Evolutionary conservation across 2,888 invertebrate species (phyloP), one percentile per base, ranked within the genome.

Genomic region (Caradrina clavipalpis): DNA sequence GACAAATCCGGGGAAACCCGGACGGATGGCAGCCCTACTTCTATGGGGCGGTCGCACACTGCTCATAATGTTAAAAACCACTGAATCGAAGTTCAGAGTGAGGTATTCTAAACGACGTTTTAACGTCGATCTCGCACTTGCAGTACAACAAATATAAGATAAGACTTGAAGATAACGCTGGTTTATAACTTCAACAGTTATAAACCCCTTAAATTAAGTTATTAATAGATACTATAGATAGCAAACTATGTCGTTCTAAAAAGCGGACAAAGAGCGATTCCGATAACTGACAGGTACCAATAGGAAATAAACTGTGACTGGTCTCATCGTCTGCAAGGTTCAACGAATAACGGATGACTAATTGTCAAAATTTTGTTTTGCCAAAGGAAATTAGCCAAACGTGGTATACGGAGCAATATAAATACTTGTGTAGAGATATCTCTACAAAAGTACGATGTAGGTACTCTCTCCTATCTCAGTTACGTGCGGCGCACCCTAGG

Each of bases 281-380:
- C 39, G 26, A 56, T 65, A 53, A 65, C 64, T 51, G 54, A 62
- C 26, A 26, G 26, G 26, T 69, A 55, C 42, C 45, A 70, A 61
- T 62, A 49, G 72, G 58, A 74, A 55, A 77, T 71, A 65, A 47
- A 26, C 53, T 56, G 65, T 77, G 83, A 81, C 31, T 81, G n/a
- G n/a, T n/a, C n/a, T n/a, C n/a, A n/a, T n/a, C 73, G 74, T 31
- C 39, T 78, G 13, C 45, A 10, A 39, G 76, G 83, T 86, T 87
- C 85, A 82, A 79, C 80, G 74, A 86, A 76, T 86, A 84, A 81
- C 79, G 49, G 13, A 19, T 55, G 51, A 57, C 13, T 73, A 56
- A 50, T 11, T 51, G 15, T 2, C 15, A 45, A 19, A 58, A 22
- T 57, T 31, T 53, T 53, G 19, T 22, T n/a, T 11, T 5, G 31